Percentiles rank a stretch among this genome's conserved stretches.
phyloP scores from a whole-genome alignment of 2,797 vertebrate species.

The Synaphobranchus kaupii region DNA sequence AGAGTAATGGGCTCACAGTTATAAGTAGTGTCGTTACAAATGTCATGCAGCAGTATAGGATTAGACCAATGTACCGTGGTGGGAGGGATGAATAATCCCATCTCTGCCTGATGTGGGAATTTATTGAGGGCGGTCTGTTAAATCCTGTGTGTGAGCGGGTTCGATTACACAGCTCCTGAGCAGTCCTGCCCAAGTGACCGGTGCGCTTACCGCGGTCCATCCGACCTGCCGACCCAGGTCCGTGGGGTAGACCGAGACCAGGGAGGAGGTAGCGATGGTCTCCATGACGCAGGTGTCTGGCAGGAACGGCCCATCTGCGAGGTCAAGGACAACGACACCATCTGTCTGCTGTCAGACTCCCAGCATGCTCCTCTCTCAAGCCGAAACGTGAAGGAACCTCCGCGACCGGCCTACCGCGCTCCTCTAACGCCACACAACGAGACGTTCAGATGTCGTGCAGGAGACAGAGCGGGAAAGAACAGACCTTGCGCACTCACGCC shows the following conservation, averaged over 20 bases:
- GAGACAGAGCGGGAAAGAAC: background rate
- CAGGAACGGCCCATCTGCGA: constrained; percentile 67
- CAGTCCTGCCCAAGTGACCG: too few relatives aligned
- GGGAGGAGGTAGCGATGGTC: constrained; percentile 69
- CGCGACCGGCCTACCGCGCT: background rate
- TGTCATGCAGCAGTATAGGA: background rate
- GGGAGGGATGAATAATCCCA: background rate
- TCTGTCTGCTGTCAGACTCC: constrained; percentile 12
- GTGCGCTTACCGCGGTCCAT: constrained; percentile 75
- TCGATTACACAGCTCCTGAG: background rate
- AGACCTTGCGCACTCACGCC: background rate
- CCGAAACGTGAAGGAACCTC: constrained; percentile 1
- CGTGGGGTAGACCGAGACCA: constrained; percentile 73
- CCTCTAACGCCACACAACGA: background rate
- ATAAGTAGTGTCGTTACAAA: background rate
- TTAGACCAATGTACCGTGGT: constrained; percentile 6
- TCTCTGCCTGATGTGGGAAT: background rate
- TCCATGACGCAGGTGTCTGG: constrained; percentile 66
- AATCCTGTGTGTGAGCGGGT: background rate
- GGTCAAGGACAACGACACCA: constrained; percentile 4
- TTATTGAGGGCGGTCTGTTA: background rate
- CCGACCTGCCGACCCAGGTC: constrained; percentile 75
- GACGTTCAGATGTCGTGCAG: background rate
- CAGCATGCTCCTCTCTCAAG: constrained; percentile 11
- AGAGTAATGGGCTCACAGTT: background rate